Conservation (phyloP, 1,140 invertebrate genomes). For the Drosophila gunungcola region DNA sequence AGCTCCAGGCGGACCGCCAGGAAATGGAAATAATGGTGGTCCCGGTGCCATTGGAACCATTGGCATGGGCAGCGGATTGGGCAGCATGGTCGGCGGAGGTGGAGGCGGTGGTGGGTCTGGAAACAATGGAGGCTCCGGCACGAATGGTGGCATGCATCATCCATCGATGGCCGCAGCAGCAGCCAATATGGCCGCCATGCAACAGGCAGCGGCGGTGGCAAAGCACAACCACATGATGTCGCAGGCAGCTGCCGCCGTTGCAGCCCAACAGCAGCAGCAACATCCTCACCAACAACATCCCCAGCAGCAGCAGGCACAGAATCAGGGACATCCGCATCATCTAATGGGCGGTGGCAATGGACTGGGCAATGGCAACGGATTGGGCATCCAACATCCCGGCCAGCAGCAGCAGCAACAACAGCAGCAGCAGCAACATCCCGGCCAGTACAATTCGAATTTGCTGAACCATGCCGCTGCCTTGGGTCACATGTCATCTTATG, state of each 20-base stretch:
- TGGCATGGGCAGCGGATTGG: conserved; percentile 72
- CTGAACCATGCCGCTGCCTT: conserved; percentile 77
- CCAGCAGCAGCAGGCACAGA: conserved; percentile 68
- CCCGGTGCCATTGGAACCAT: conserved; percentile 77
- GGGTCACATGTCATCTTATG: conserved; percentile 70
- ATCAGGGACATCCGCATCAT: conserved; percentile 71
- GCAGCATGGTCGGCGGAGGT: conserved; percentile 60
- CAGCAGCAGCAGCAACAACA: conserved; percentile 66
- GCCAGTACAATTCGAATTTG: conserved; percentile 79
- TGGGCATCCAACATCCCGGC: conserved; percentile 59
- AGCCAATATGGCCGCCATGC: conserved; percentile 79
- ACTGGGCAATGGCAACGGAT: conserved; percentile 64
- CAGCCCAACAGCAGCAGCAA: conserved; percentile 73
- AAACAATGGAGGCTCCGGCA: conserved; percentile 54
- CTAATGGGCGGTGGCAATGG: conserved; percentile 72
- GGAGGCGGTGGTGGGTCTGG: conserved; percentile 51
- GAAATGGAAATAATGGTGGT: conserved; percentile 70
- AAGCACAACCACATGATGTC: conserved; percentile 84
- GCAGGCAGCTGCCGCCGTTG: conserved; percentile 73
- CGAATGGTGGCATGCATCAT: conserved; percentile 80
- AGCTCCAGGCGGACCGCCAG: conserved; percentile 72
- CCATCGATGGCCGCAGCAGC: conserved; percentile 75
- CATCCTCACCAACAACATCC: conserved; percentile 64
- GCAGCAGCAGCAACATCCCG: conserved; percentile 70
- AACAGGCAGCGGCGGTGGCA: conserved; percentile 77